Percentiles rank a stretch among this genome's conserved stretches.
Evolutionary conservation across 2,888 invertebrate species (phyloP).

Genomic region (Leucozona laternaria): DNA sequence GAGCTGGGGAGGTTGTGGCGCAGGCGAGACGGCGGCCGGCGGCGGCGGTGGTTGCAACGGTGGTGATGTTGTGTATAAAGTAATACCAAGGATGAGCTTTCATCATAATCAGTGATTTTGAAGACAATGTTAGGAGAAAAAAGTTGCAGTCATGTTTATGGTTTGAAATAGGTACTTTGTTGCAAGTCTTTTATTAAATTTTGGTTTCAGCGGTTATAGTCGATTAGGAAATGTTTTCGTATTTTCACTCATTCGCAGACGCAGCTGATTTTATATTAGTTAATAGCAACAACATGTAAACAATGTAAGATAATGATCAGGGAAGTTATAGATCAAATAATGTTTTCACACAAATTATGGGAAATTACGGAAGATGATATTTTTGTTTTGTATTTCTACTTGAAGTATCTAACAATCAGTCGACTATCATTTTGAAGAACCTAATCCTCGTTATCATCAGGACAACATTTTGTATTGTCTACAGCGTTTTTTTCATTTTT

Average conservation of each 20-base stretch:
- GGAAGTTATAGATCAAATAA: slow-evolving; percentile 2
- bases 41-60: not conserved
- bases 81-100: slow-evolving; percentile 52
- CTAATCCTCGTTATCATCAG: too few relatives aligned
- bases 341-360: slow-evolving; percentile 2
- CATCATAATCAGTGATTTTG: slow-evolving; percentile 45
- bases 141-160: not conserved
- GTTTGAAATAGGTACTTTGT: slow-evolving; percentile 27
- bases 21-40: not conserved
- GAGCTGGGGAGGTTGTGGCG: slow-evolving; percentile 40
- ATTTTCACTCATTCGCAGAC: slow-evolving; percentile 1
- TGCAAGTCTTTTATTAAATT: slow-evolving; percentile 37
- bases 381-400: too few relatives aligned
- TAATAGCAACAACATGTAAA: slow-evolving; percentile 7
- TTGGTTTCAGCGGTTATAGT: slow-evolving; percentile 25
- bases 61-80: slow-evolving; percentile 7
- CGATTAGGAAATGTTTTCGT: slow-evolving; percentile 30
- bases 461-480: too few relatives aligned
- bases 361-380: not conserved
- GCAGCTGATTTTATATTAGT: not conserved
- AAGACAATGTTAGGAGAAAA: slow-evolving; percentile 15
- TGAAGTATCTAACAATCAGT: too few relatives aligned
- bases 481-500: too few relatives aligned
- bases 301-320: slow-evolving; percentile 18
- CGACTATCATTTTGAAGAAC: too few relatives aligned